Conservation (phyloP, 23 tunicate genomes). For the Trididemnum clinides region DNA sequence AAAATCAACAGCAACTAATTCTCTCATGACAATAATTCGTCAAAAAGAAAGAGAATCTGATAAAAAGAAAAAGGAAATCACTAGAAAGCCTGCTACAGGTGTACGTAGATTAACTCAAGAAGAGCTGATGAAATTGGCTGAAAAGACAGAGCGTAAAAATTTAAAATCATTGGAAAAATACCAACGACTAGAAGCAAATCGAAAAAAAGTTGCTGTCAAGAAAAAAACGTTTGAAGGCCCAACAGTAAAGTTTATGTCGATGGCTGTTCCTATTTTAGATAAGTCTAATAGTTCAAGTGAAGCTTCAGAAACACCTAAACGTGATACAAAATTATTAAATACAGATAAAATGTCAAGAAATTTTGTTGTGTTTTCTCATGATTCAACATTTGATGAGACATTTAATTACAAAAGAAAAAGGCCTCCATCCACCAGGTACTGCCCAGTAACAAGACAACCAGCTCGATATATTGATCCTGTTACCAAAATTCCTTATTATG, state of each 20-base stretch:
- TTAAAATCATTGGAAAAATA: slow-evolving; percentile 84
- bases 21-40: slow-evolving; percentile 59
- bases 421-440: slow-evolving; percentile 30
- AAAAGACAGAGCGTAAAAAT: slow-evolving; percentile 86
- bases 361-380: slow-evolving; percentile 69
- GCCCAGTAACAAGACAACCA: slow-evolving; percentile 75
- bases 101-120: slow-evolving; percentile 91
- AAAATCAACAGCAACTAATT: slow-evolving; percentile 74
- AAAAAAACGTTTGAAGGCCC: slow-evolving; percentile 70
- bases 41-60: slow-evolving; percentile 80
- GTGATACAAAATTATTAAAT: background rate
- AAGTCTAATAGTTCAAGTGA: background rate
- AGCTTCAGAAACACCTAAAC: background rate
- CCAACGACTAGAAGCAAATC: slow-evolving; percentile 73
- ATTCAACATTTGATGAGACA: slow-evolving; percentile 33
- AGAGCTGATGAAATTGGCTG: slow-evolving; percentile 88
- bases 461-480: slow-evolving; percentile 79
- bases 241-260: slow-evolving; percentile 61
- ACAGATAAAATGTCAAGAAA: slow-evolving; percentile 38
- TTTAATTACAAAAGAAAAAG: slow-evolving; percentile 48
- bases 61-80: slow-evolving; percentile 69
- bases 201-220: slow-evolving; percentile 62
- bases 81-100: slow-evolving; percentile 70
- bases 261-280: slow-evolving; percentile 43
- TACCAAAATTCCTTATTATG: slow-evolving; percentile 91